Percentiles rank a stretch among this genome's conserved stretches.
Conservation (phyloP, 1,140 invertebrate species). For the Pentalonia nigronervosa region DNA sequence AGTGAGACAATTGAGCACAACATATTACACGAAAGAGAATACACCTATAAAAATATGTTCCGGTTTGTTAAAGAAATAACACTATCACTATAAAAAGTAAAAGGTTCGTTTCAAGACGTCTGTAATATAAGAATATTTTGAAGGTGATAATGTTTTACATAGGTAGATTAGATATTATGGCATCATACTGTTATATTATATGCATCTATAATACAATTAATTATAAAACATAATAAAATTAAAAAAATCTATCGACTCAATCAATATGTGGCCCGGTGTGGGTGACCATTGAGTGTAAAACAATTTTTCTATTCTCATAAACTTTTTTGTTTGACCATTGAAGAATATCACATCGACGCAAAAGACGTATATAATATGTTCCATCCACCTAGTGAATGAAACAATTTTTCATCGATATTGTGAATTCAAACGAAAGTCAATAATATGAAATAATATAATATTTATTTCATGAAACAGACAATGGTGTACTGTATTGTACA, state of each 20-base stretch:
- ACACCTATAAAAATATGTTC: neutral
- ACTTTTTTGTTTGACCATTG: too few relatives aligned
- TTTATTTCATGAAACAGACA: too few relatives aligned
- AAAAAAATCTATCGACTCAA: neutral
- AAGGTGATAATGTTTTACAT: slow-evolving; percentile 10
- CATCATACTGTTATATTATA: neutral
- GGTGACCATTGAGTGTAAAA: neutral
- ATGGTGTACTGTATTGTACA: too few relatives aligned
- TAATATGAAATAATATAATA: too few relatives aligned
- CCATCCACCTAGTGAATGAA: too few relatives aligned
- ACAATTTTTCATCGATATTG: too few relatives aligned
- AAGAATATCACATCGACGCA: too few relatives aligned
- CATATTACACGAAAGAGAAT: neutral
- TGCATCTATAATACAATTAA: neutral
- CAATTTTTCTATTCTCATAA: neutral
- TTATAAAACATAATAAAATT: neutral
- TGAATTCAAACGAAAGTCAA: too few relatives aligned
- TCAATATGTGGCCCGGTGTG: neutral
- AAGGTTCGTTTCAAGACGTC: neutral
- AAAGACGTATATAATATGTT: too few relatives aligned
- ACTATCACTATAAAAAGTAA: slow-evolving; percentile 7
- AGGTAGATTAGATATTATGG: neutral
- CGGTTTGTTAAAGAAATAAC: neutral
- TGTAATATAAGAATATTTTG: neutral
- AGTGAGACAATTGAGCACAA: neutral